Base-by-base conservation (phyloP, 2,888 invertebrate genomes). In the Cyclophora albipunctata region DNA sequence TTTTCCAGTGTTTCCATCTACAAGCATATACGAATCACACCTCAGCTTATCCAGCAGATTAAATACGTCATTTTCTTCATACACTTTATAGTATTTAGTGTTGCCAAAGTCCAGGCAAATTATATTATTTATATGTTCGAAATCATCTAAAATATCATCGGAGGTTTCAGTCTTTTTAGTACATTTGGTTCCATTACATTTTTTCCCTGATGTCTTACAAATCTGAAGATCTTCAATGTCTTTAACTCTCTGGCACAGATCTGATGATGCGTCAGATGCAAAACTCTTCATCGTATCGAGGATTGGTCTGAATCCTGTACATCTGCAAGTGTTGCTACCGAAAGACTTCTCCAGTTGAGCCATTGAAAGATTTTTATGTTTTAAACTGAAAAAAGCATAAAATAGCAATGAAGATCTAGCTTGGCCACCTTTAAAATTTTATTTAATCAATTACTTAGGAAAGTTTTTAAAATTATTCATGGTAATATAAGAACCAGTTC, bases 221-320 rank as follows among this genome's bases (percentile, higher is more conserved):
- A 60, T 57, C 2, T 62, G 61, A 0, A 82, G 49, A 5, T 88
- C 85, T 66, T 88, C 88, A 5, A 89, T 87, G n/a, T 87, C 93
- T 0, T 69, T 73, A 40, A 91, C 83, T 56, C 58, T 69, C 34
- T 90, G 77, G 2, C 77, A 77, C 5, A 92, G 73, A 47, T 84
- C 68, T n/a, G 90, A 83, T 4, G 89, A 80, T 4, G 91, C 90
- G 65, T 93, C 92, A 0, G 71, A 73, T 0, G 92, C 93, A 58
- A 93, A 92, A 0, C 93, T 91, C 69, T 95, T 94, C 76, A 95
- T 92, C 2, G 94, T 91, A 67, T 95, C 94, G 53, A 95, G 69
- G 53, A 95, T 95, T 0, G 95, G 92, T 1, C 94, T 85, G 70
- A 93, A 95, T 0, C 95, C 95, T 0, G 95, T 95, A 66, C 95